Evolutionary conservation across 2,113 vertebrate species (phyloP).

Genomic region (Lathamus discolor): DNA sequence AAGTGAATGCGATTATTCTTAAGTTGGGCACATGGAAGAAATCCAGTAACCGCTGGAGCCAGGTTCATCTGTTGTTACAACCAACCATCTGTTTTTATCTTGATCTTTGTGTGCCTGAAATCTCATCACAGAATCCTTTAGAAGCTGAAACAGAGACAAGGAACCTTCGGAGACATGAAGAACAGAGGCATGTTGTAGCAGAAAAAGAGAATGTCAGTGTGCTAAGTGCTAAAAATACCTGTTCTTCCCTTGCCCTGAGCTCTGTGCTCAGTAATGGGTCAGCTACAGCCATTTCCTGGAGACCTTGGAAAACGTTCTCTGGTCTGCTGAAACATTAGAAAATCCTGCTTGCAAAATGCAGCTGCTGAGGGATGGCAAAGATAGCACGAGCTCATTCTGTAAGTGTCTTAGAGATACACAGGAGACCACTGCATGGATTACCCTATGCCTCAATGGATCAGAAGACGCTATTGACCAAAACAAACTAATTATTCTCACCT

Average conservation of each 20-base stretch:
- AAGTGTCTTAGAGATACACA: not conserved
- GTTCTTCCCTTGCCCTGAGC: not conserved
- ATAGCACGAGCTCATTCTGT: not conserved
- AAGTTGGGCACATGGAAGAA: not conserved
- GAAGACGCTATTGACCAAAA: not conserved
- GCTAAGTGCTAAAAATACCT: not conserved
- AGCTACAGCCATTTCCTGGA: not conserved
- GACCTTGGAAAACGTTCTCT: not conserved
- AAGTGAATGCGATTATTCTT: not conserved
- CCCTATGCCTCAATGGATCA: not conserved
- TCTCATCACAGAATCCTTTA: not conserved
- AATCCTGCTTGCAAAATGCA: not conserved
- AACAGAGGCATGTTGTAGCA: accelerated
- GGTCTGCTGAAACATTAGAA: not conserved
- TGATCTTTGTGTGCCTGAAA: not conserved
- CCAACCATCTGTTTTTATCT: not conserved
- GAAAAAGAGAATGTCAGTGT: not conserved
- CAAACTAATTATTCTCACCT: not conserved
- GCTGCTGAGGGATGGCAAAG: not conserved
- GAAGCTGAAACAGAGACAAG: not conserved
- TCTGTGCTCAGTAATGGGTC: not conserved
- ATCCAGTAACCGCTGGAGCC: not conserved
- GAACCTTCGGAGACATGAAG: not conserved
- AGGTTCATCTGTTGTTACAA: not conserved
- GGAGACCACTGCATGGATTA: not conserved